Conservation (phyloP, 2,888 invertebrate species). For the Melanostoma mellinum region DNA sequence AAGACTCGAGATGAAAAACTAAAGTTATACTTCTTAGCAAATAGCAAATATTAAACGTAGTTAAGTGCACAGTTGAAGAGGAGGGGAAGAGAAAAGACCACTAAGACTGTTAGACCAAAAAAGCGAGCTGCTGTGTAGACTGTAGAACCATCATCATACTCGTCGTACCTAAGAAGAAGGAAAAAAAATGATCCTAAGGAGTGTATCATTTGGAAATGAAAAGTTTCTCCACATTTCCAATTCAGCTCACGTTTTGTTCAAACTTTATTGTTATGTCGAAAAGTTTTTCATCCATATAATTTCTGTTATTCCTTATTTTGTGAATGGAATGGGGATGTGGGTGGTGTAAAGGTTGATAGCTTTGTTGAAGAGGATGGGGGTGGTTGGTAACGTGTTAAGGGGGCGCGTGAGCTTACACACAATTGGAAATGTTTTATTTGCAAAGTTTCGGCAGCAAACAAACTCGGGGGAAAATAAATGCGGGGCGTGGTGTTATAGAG, state of each 20-base stretch:
- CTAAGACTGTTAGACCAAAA: constrained; percentile 25
- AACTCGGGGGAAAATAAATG: constrained; percentile 43
- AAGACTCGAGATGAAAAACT: constrained; percentile 40
- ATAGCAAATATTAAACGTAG: constrained; percentile 65
- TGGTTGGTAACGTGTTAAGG: constrained; percentile 12
- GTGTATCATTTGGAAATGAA: constrained; percentile 72
- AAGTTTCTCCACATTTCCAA: constrained; percentile 69
- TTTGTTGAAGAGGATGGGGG: constrained; percentile 4
- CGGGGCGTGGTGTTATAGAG: not conserved
- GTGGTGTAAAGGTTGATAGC: constrained; percentile 32
- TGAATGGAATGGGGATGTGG: constrained; percentile 14
- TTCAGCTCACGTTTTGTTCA: constrained; percentile 72
- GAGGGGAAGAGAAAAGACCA: constrained; percentile 3
- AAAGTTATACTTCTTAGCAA: constrained; percentile 63
- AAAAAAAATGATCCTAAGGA: constrained; percentile 38
- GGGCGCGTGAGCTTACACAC: constrained; percentile 43
- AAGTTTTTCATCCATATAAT: constrained; percentile 73
- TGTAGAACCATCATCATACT: constrained; percentile 7
- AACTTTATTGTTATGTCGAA: constrained; percentile 73
- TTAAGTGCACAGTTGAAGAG: constrained; percentile 59
- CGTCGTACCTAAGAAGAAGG: not conserved
- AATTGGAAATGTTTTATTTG: constrained; percentile 71
- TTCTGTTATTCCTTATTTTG: constrained; percentile 70
- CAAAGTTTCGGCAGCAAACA: constrained; percentile 50
- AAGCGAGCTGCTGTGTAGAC: not conserved